A percentile compares a stretch with the other conserved stretches of the same genome.
Evolutionary conservation across 2,113 vertebrate species (phyloP).

Genomic region (Oostethus manadensis): DNA sequence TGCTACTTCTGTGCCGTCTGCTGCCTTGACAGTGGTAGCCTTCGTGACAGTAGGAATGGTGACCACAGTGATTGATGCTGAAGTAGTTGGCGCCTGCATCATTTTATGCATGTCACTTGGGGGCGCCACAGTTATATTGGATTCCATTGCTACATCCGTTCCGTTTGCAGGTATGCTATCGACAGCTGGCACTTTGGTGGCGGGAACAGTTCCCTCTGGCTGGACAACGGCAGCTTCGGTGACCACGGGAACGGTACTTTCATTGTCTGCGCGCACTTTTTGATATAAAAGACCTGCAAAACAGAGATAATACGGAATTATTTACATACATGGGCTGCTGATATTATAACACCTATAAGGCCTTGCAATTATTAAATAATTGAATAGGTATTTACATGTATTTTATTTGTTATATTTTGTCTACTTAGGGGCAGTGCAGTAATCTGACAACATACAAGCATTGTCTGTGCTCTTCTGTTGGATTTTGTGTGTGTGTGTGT

Average conservation of each 20-base stretch:
- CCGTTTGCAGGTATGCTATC: neutral
- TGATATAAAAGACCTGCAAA: slow-evolving; percentile 3
- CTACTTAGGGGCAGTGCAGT: too few species aligned
- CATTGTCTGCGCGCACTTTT: neutral
- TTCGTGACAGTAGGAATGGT: neutral
- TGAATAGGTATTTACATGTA: too few species aligned
- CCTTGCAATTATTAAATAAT: neutral
- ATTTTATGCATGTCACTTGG: neutral
- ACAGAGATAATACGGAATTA: neutral
- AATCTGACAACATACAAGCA: too few species aligned
- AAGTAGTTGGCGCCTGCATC: neutral
- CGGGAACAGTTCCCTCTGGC: neutral
- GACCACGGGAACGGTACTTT: neutral
- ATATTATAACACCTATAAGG: too few species aligned
- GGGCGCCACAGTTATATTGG: neutral
- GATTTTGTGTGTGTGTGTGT: too few species aligned
- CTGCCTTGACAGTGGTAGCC: neutral
- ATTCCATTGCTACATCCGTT: neutral
- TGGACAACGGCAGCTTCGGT: neutral
- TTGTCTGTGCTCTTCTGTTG: too few species aligned
- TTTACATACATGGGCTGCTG: too few species aligned
- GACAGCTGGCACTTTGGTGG: neutral
- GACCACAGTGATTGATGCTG: neutral
- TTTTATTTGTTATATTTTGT: too few species aligned
- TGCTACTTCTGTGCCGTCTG: too few species aligned